phyloP scores from a whole-genome alignment of 2,797 vertebrate genomes.

The Graptemys geographica region DNA sequence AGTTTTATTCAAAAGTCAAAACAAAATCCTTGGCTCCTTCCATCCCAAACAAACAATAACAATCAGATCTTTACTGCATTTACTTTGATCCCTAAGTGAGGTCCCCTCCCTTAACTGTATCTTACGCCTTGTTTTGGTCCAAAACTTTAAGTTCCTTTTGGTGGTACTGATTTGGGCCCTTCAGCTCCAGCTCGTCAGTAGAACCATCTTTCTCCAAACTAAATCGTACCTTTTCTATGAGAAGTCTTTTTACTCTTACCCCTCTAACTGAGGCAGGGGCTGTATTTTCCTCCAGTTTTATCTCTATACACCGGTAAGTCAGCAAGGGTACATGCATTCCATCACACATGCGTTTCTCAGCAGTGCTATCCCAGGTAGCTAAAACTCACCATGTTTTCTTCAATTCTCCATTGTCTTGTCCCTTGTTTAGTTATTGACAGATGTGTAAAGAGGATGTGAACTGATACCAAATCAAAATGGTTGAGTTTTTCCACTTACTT shows the following conservation, averaged over 20 bases:
- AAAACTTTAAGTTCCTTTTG: not conserved
- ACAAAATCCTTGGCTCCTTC: not conserved
- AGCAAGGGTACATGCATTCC: not conserved
- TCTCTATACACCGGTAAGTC: not conserved
- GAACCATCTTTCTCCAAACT: not conserved
- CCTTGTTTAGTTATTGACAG: not conserved
- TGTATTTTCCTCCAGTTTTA: not conserved
- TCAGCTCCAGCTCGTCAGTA: not conserved
- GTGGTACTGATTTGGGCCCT: accelerated
- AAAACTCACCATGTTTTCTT: not conserved
- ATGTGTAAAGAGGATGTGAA: not conserved
- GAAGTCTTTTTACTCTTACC: not conserved
- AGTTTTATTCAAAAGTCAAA: not conserved
- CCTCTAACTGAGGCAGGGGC: not conserved
- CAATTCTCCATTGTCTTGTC: not conserved
- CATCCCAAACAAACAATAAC: not conserved
- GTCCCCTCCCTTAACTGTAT: not conserved
- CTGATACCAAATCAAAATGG: not conserved
- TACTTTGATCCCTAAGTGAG: not conserved
- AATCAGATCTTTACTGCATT: not conserved
- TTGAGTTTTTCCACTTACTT: not conserved
- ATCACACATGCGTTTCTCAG: not conserved
- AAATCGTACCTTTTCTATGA: not conserved
- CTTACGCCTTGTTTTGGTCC: not conserved
- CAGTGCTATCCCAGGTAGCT: not conserved